Evolutionary conservation across 2,113 vertebrate species (phyloP), one percentile per base, ranked within the genome.

Genomic region (Cyrtonyx montezumae): DNA sequence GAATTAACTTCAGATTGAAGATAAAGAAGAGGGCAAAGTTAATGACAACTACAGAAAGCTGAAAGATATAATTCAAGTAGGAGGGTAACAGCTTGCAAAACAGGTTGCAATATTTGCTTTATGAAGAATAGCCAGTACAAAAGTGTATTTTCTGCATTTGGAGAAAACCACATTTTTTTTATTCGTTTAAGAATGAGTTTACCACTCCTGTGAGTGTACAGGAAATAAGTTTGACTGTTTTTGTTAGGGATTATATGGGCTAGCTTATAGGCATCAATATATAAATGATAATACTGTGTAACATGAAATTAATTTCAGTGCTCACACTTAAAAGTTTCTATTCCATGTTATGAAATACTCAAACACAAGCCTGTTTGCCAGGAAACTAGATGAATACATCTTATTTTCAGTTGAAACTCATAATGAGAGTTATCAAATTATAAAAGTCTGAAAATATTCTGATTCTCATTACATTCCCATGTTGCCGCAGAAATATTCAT

Each of bases 1-100:
- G 98, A 98, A 98, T 98, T 98, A 98, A 98, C 97, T 98, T 98
- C 95, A 98, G 97, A 97, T 97, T 97, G 97, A 96, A 97, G 97
- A 97, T 98, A 97, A 98, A 95, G 93, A 96, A 87, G 91, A 95
- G 91, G 90, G 77, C 96, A 96, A 97, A 97, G 94, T 97, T 98
- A 98, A 98, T 98, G 94, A 97, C 94, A 96, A 94, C 91, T 95
- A 92, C 74, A 94, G 91, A 96, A 97, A 96, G 84, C 87, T 84
- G 93, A 71, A 96, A 97, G 95, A 97, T 86, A 53, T 53, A 95
- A 95, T 97, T 97, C 94, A 82, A 96, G 71, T 69, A 94, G 88
- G 65, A 96, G 84, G 70, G 58, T 93, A 93, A 88, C 90, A 96
- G 71, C 91, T 97, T 97, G 83, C 62, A 79, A 87, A 97, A 80